Conservation (phyloP, 2,888 invertebrate genomes). For the Mimas tiliae region DNA sequence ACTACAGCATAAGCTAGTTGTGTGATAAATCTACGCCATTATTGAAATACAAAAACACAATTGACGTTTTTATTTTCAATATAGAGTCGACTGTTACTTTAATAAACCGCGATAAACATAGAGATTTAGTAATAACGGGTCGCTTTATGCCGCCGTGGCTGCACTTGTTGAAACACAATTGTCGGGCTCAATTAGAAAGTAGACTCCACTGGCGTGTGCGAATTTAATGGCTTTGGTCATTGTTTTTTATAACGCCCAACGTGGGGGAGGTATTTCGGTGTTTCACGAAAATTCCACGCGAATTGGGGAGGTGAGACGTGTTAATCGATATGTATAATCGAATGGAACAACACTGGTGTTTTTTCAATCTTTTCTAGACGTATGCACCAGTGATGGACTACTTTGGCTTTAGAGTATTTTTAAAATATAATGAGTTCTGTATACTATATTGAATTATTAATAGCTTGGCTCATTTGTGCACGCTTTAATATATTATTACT, state of each 20-base stretch:
- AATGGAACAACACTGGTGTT: neutral
- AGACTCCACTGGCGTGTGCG: constrained; percentile 70
- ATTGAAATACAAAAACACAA: no score
- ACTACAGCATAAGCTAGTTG: no score
- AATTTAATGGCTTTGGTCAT: constrained; percentile 80
- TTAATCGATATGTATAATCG: constrained; percentile 13
- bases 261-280: constrained; percentile 18
- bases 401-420: no score
- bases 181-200: constrained; percentile 69
- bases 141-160: constrained; percentile 6
- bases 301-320: constrained; percentile 17
- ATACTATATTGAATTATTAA: neutral
- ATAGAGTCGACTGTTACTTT: neutral
- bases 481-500: no score
- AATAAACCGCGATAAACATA: constrained; percentile 1
- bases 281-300: constrained; percentile 11
- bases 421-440: no score
- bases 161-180: constrained; percentile 35
- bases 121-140: constrained; percentile 10
- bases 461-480: no score
- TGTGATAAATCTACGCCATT: no score
- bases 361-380: neutral
- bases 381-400: neutral
- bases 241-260: constrained; percentile 64
- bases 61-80: no score